Evolutionary conservation across 2,113 vertebrate species (phyloP).

Genomic region (Pogona vitticeps): DNA sequence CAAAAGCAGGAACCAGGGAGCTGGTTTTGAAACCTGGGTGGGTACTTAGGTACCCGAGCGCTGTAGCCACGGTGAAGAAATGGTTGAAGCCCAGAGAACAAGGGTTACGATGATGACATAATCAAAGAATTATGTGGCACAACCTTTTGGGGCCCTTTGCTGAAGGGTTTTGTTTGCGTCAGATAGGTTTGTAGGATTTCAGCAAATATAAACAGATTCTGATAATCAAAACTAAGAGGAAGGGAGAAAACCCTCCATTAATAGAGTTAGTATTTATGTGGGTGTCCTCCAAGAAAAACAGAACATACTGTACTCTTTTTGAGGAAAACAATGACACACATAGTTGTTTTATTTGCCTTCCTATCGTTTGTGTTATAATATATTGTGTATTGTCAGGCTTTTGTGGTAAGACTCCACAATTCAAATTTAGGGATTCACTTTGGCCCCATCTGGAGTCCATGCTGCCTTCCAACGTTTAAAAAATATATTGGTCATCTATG

Average conservation of each 20-base stretch:
- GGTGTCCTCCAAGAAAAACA: slow-evolving; percentile 39
- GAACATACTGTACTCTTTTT: slow-evolving; percentile 40
- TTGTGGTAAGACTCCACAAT: background rate
- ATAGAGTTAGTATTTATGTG: slow-evolving; percentile 45
- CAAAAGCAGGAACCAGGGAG: background rate
- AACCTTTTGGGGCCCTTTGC: background rate
- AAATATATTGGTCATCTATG: too few species aligned
- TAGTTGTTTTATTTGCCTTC: background rate
- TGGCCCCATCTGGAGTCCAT: background rate
- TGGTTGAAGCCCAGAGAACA: background rate
- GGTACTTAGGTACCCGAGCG: background rate
- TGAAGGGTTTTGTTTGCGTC: slow-evolving; percentile 45
- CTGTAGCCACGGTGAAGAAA: background rate
- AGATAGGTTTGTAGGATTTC: slow-evolving; percentile 37
- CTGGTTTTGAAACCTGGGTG: background rate
- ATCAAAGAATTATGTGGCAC: background rate
- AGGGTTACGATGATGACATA: background rate
- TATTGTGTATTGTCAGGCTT: background rate
- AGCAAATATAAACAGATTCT: slow-evolving; percentile 38
- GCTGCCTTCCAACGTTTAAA: background rate
- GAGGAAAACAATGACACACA: slow-evolving; percentile 9
- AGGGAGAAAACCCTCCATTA: slow-evolving; percentile 40
- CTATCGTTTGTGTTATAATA: background rate
- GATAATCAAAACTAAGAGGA: slow-evolving; percentile 43
- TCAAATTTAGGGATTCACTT: background rate